These are phyloP conservation scores for Muricea muricata DNA, from an alignment of 92 coral and sea anemone species.

Conservation along the genomic window DNA sequence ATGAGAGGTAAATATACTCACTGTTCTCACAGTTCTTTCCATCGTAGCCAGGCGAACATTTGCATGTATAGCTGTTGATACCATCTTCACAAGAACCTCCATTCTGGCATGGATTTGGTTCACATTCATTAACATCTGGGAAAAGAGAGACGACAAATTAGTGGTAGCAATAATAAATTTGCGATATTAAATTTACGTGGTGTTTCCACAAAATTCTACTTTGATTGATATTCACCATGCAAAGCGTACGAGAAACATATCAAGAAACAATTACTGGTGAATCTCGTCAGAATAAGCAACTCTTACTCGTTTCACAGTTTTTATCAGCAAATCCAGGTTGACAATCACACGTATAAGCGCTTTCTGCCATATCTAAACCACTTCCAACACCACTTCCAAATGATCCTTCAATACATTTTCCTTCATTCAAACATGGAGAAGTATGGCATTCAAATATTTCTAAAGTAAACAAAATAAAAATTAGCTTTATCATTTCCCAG, in stretches of 20 bases:
- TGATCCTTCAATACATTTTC: constrained; percentile 36
- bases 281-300: neutral
- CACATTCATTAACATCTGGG: constrained; percentile 19
- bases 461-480: neutral
- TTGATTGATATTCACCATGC: too few relatives aligned
- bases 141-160: neutral
- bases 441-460: constrained; percentile 23
- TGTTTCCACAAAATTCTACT: too few relatives aligned
- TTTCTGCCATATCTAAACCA: constrained; percentile 1
- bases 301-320: constrained; percentile 41
- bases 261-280: too few relatives aligned
- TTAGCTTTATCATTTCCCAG: neutral
- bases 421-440: constrained; percentile 18
- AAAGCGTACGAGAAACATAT: too few relatives aligned
- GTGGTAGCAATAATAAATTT: too few relatives aligned
- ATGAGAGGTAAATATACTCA: neutral
- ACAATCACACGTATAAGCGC: constrained; percentile 15
- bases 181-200: too few relatives aligned
- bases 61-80: constrained; percentile 10
- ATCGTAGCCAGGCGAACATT: constrained; percentile 1
- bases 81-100: constrained; percentile 10
- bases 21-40: constrained; percentile 22
- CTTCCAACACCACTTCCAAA: constrained; percentile 5
- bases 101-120: neutral
- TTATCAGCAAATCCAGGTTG: neutral